These are phyloP conservation scores for Tetheella fluctuosa DNA, from an alignment of 2,888 invertebrate genomes.

Conservation along the genomic window DNA sequence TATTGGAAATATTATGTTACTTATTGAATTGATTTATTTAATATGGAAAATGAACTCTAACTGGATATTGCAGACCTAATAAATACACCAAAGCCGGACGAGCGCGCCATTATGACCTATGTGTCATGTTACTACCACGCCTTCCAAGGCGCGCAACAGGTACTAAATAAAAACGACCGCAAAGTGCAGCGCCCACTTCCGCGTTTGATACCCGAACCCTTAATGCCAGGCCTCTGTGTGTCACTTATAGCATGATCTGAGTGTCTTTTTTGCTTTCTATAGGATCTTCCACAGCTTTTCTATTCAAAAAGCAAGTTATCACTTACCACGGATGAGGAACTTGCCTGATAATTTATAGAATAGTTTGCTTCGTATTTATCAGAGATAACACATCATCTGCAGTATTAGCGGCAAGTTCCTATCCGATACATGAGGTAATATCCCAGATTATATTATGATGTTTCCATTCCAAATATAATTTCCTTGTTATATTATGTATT, in stretches of 20 bases:
- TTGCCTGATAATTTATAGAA: neutral
- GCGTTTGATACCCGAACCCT: slow-evolving; percentile 61
- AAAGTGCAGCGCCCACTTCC: slow-evolving; percentile 47
- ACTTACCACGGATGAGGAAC: neutral
- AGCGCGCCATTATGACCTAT: slow-evolving; percentile 99
- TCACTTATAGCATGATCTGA: slow-evolving; percentile 79
- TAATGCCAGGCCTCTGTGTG: slow-evolving; percentile 80
- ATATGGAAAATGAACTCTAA: slow-evolving; percentile 41
- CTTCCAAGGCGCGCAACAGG: slow-evolving; percentile 99
- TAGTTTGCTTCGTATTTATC: slow-evolving; percentile 10
- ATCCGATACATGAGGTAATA: neutral
- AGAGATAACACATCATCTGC: slow-evolving; percentile 9
- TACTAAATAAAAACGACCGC: slow-evolving; percentile 77
- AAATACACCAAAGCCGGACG: slow-evolving; percentile 99
- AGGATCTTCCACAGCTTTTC: slow-evolving; percentile 31
- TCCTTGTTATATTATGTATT: neutral
- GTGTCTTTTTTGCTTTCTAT: slow-evolving; percentile 49
- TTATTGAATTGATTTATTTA: slow-evolving; percentile 11
- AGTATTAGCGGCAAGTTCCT: neutral
- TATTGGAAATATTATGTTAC: neutral
- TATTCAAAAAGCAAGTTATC: neutral
- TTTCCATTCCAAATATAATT: neutral
- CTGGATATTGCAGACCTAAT: slow-evolving; percentile 94
- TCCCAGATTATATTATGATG: neutral
- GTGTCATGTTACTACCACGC: slow-evolving; percentile 99